Base-by-base conservation (phyloP, 2,797 vertebrate genomes). In the Spheniscus humboldti region DNA sequence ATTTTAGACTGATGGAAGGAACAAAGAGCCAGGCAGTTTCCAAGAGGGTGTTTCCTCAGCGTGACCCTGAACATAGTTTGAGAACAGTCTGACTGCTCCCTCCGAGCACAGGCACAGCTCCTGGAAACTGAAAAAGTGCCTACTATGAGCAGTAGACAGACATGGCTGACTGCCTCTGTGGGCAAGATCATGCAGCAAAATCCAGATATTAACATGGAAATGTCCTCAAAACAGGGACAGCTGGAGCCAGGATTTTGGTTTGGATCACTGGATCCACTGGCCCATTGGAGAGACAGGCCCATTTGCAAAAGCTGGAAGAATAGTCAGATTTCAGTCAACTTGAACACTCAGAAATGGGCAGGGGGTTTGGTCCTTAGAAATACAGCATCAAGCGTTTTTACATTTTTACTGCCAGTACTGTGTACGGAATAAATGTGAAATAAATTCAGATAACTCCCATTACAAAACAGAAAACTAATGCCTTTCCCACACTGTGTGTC, bases 1-100 rank as follows among this genome's bases (percentile, higher is more conserved):
- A 74, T 73, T 87, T 96, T 74, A 93, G 72, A 57, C 7, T 63
- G 64, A 91, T 77, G 48, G 86, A 91, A 93, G 72, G 68, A 94
- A 92, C 74, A 97, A 93, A 88, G 64, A 85, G 31, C 43, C 53
- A 80, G 35, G 60, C 86, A 94, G 90, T 31, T 94, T 94, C 77
- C 90, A 95, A 67, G 77, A 90, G 74, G 63, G 25, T 89, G 68
- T 92, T 94, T 94, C 92, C 78, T 86, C 74, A 89, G 57, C 2
- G 25, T 69, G 92, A 95, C 83, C 64, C 53, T 64, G 78, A 87
- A 62, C 37, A 56, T 7, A 82, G 63, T 80, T 69, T 92, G 86
- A 71, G 56, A 92, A 92, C 48, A 82, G 80, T 43, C 69, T 93
- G 92, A 50, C 73, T 84, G 76, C 76, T 92, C 59, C 39, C 33